Evolutionary conservation across 92 coral and sea anemone species (phyloP).

Genomic region (Phenganax marumi): DNA sequence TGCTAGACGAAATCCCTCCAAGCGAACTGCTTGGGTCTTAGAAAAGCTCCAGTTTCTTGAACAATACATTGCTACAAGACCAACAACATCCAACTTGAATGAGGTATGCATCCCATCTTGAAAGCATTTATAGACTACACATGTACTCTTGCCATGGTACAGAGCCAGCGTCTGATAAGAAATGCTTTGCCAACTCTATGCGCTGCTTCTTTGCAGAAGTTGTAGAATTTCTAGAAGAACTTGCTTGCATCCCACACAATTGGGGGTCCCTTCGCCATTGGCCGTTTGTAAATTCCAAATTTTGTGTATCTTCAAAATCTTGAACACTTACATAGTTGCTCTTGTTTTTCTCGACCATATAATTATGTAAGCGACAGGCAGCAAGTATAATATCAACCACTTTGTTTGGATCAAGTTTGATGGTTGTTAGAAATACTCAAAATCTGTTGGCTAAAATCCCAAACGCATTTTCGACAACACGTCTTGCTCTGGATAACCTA

Average conservation of each 20-base stretch:
- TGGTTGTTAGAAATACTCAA: too few species aligned
- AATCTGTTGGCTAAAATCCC: too few species aligned
- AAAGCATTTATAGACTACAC: background rate
- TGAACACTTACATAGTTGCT: slow-evolving; percentile 8
- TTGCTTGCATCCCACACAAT: background rate
- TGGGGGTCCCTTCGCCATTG: slow-evolving; percentile 23
- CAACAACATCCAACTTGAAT: slow-evolving; percentile 45
- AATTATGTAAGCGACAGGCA: too few species aligned
- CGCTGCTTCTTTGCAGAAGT: slow-evolving; percentile 33
- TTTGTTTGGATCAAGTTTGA: slow-evolving; percentile 6
- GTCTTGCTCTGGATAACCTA: too few species aligned
- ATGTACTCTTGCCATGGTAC: slow-evolving; percentile 31
- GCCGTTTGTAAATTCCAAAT: slow-evolving; percentile 17
- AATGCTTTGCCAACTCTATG: background rate
- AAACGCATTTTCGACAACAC: too few species aligned
- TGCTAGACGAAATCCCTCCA: slow-evolving; percentile 33
- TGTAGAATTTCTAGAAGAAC: too few species aligned
- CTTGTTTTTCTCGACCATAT: slow-evolving; percentile 22
- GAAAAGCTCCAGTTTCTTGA: slow-evolving; percentile 50
- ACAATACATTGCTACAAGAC: slow-evolving; percentile 43
- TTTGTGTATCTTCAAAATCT: slow-evolving; percentile 30
- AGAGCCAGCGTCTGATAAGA: slow-evolving; percentile 5
- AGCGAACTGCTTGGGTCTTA: slow-evolving; percentile 40
- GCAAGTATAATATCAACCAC: too few species aligned
- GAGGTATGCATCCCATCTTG: too few species aligned